A percentile compares a stretch with the other conserved stretches of the same genome.
phyloP scores from a whole-genome alignment of 2,113 vertebrate genomes.

The Stigmatopora argus region DNA sequence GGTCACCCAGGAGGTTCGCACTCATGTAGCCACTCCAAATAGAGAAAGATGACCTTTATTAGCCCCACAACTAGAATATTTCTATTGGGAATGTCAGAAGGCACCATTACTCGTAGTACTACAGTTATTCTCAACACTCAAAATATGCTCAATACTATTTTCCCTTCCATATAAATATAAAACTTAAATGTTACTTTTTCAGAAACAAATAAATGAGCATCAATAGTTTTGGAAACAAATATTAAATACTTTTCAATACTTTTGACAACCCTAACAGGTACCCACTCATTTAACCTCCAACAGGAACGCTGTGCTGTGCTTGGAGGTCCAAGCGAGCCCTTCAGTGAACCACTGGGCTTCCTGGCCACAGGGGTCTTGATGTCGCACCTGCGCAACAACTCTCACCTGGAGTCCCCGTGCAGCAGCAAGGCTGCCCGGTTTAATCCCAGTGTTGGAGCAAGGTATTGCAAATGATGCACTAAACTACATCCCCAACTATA shows the following conservation, averaged over 20 bases:
- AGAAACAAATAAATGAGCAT: too few relatives aligned
- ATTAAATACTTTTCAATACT: too few relatives aligned
- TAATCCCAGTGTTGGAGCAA: constrained; percentile 25
- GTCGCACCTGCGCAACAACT: constrained; percentile 81
- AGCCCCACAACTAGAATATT: not conserved
- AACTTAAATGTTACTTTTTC: too few relatives aligned
- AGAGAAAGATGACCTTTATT: too few relatives aligned
- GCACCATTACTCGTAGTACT: not conserved
- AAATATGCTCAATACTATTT: too few relatives aligned
- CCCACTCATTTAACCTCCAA: not conserved
- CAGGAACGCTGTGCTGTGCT: constrained; percentile 86
- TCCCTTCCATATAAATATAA: too few relatives aligned
- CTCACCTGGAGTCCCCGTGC: constrained; percentile 82
- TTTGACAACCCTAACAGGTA: too few relatives aligned
- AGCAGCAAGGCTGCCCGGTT: constrained; percentile 30
- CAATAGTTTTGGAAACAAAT: too few relatives aligned
- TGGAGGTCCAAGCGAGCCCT: constrained; percentile 74
- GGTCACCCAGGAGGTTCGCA: constrained; percentile 81
- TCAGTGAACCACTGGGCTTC: constrained; percentile 72
- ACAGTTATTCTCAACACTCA: too few relatives aligned
- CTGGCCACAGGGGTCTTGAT: constrained; percentile 78
- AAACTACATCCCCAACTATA: too few relatives aligned
- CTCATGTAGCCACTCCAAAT: not conserved
- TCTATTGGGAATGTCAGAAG: not conserved
- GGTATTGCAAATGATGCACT: constrained; percentile 19